Conservation (phyloP, 2,888 invertebrate species). For the Fissipunctia ypsillon region DNA sequence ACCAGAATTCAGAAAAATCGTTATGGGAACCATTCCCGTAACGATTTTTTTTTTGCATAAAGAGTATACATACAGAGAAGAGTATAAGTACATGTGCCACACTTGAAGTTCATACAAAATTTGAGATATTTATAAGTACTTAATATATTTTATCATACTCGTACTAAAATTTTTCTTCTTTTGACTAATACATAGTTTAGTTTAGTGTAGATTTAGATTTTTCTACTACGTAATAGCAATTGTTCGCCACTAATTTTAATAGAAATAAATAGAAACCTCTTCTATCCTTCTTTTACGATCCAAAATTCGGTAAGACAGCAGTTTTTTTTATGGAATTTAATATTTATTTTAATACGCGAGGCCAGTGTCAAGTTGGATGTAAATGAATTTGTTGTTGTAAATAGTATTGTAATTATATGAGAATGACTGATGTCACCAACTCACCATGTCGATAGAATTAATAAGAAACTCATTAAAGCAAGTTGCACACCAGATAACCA, state of each 20-base stretch:
- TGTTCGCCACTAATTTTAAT: slow-evolving; percentile 6
- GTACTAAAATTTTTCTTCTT: slow-evolving; percentile 1
- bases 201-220: slow-evolving; percentile 1
- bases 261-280: slow-evolving; percentile 1
- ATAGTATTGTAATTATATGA: slow-evolving; percentile 76
- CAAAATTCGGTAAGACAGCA: slow-evolving; percentile 63
- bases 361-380: slow-evolving; percentile 78
- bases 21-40: not conserved
- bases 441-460: slow-evolving; percentile 69
- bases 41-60: not conserved
- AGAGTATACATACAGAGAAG: too few relatives aligned
- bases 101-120: not conserved
- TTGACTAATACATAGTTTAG: slow-evolving; percentile 2
- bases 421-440: slow-evolving; percentile 82
- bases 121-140: not conserved
- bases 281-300: slow-evolving; percentile 61
- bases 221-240: slow-evolving; percentile 5
- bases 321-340: slow-evolving; percentile 65
- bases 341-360: slow-evolving; percentile 71
- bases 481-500: slow-evolving; percentile 29
- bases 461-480: slow-evolving; percentile 36
- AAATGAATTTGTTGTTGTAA: slow-evolving; percentile 82
- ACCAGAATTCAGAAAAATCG: not conserved
- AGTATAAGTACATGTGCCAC: too few relatives aligned
- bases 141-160: not conserved